Evolutionary conservation across 92 coral and sea anemone genomes (phyloP).

Genomic region (Epizoanthus rinbou): DNA sequence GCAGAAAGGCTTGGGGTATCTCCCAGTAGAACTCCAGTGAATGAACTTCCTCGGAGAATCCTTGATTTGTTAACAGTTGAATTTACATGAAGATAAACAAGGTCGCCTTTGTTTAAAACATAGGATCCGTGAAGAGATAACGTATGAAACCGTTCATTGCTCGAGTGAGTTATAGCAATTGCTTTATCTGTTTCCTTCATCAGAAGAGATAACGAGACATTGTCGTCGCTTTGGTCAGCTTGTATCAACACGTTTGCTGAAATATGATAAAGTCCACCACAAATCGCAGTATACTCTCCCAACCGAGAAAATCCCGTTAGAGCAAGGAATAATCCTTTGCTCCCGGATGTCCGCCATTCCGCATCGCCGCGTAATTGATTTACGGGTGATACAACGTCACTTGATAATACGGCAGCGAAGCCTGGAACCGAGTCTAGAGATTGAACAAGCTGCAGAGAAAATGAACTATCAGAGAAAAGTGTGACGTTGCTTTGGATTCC

Average conservation of each 20-base stretch:
- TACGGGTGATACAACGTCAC: background rate
- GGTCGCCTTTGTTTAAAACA: constrained; percentile 13
- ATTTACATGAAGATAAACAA: constrained; percentile 18
- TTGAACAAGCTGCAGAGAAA: constrained; percentile 19
- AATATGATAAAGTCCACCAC: constrained; percentile 26
- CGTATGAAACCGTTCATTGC: background rate
- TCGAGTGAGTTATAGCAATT: constrained; percentile 2
- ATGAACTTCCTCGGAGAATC: constrained; percentile 27
- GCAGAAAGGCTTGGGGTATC: background rate
- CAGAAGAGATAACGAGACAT: background rate
- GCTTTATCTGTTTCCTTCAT: background rate
- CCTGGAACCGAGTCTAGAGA: constrained; percentile 22
- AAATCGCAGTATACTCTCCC: constrained; percentile 16
- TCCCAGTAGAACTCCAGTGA: constrained; percentile 21
- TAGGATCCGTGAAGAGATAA: constrained; percentile 10
- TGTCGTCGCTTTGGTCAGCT: background rate
- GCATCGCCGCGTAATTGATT: background rate
- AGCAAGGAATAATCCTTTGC: constrained; percentile 13
- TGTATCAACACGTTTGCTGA: constrained; percentile 26
- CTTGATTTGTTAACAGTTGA: background rate
- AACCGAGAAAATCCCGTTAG: constrained; percentile 24
- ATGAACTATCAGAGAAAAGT: background rate
- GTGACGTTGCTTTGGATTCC: background rate
- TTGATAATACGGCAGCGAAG: constrained; percentile 20
- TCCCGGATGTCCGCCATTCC: constrained; percentile 30